phyloP scores from a whole-genome alignment of 2,888 invertebrate species.

The Orthonychiurus folsomi region DNA sequence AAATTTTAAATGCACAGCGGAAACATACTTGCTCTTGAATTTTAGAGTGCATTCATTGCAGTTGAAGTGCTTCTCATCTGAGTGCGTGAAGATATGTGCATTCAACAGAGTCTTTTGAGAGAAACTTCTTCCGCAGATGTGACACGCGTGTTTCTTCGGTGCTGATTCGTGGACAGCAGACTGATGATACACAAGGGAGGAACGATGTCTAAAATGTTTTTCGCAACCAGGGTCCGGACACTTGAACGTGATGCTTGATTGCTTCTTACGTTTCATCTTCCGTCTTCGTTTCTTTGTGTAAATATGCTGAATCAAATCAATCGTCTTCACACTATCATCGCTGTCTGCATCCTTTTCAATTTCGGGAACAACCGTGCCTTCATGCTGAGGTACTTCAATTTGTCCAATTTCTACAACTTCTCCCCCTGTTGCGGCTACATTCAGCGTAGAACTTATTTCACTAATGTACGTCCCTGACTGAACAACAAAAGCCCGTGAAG shows the following conservation, averaged over 20 bases:
- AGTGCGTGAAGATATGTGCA: constrained; percentile 70
- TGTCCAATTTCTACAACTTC: background rate
- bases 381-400: background rate
- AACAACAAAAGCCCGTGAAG: background rate
- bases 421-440: background rate
- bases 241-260: constrained; percentile 29
- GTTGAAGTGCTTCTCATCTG: constrained; percentile 55
- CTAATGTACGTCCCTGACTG: background rate
- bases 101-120: constrained; percentile 63
- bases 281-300: constrained; percentile 2
- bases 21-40: constrained; percentile 30
- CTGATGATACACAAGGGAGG: constrained; percentile 61
- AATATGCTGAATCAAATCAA: constrained; percentile 15
- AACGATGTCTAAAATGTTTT: constrained; percentile 61
- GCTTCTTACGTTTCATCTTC: background rate
- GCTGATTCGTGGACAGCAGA: constrained; percentile 10
- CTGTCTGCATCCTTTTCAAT: constrained; percentile 10
- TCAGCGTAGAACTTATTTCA: background rate
- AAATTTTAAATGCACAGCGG: too few relatives aligned
- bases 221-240: constrained; percentile 63
- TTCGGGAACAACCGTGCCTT: background rate
- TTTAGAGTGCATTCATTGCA: constrained; percentile 42
- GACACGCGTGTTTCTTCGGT: constrained; percentile 52
- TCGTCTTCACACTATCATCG: constrained; percentile 20
- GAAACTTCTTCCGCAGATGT: constrained; percentile 65